A percentile compares a stretch with the other conserved stretches of the same genome.
phyloP scores from a whole-genome alignment of 2,888 invertebrate genomes.

The Parascotia fuliginaria region DNA sequence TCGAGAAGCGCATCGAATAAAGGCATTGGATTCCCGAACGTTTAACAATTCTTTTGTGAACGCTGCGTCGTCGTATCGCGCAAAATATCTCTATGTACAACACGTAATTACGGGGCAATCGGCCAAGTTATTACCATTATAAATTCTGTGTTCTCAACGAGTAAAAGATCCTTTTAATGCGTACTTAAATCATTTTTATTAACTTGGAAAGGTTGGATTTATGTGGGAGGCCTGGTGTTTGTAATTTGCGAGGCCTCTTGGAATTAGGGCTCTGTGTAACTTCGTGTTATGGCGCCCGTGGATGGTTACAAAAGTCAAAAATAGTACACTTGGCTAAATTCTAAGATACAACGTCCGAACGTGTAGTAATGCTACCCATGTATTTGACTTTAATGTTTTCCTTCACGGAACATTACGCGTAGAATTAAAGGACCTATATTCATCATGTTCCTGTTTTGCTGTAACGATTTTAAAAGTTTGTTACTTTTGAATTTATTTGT shows the following conservation, averaged over 20 bases:
- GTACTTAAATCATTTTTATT: conserved; percentile 83
- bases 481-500: background rate
- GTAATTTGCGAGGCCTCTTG: conserved; percentile 65
- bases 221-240: conserved; percentile 66
- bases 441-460: background rate
- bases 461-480: background rate
- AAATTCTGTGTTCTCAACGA: conserved; percentile 72
- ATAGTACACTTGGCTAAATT: conserved; percentile 2
- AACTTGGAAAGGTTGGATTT: conserved; percentile 81
- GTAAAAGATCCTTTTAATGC: conserved; percentile 78
- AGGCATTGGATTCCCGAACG: conserved; percentile 30
- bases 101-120: conserved; percentile 68
- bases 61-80: conserved; percentile 16
- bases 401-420: conserved; percentile 2
- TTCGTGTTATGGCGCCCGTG: conserved; percentile 24
- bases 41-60: conserved; percentile 37
- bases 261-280: conserved; percentile 55
- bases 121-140: conserved; percentile 71
- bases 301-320: conserved; percentile 9
- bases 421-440: background rate
- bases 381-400: conserved; percentile 1
- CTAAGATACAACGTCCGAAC: background rate
- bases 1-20: conserved; percentile 39
- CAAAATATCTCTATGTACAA: conserved; percentile 37
- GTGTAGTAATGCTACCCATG: background rate